Percentiles rank a stretch among this genome's conserved stretches.
phyloP scores from a whole-genome alignment of 2,113 vertebrate species.

The Istiophorus platypterus region DNA sequence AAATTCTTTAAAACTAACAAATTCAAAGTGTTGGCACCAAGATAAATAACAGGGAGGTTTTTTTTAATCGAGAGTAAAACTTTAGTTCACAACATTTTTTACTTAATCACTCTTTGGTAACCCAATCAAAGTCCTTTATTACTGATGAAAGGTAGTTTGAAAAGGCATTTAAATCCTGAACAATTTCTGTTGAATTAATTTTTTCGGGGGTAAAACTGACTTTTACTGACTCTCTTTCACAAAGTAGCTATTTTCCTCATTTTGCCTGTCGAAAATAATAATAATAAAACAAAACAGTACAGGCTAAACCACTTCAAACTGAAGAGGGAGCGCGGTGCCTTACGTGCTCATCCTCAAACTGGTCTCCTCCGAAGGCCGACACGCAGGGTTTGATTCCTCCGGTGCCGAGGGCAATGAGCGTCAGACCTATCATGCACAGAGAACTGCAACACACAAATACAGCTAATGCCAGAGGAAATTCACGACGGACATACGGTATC shows the following conservation, averaged over 20 bases:
- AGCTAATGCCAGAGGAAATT: not conserved
- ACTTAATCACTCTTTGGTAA: not conserved
- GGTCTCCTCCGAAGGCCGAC: slow-evolving; percentile 97
- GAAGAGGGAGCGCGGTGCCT: slow-evolving; percentile 65
- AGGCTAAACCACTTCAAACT: not conserved
- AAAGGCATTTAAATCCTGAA: not conserved
- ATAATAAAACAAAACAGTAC: not conserved
- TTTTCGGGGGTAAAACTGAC: no score
- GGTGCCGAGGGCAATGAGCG: slow-evolving; percentile 95
- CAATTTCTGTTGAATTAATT: not conserved
- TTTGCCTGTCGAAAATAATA: no score
- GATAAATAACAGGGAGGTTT: no score
- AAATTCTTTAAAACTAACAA: no score
- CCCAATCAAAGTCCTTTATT: not conserved
- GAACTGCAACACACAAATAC: slow-evolving; percentile 73
- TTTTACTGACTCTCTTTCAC: not conserved
- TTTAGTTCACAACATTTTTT: no score
- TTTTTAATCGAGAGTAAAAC: no score
- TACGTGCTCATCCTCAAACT: slow-evolving; percentile 95
- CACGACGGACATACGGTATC: not conserved
- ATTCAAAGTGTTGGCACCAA: no score
- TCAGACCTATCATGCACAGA: slow-evolving; percentile 90
- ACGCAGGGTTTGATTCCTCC: slow-evolving; percentile 99
- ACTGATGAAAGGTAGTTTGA: not conserved
- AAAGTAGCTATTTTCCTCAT: not conserved